A percentile compares a stretch with the other conserved stretches of the same genome.
phyloP scores from a whole-genome alignment of 1,140 invertebrate genomes.

The Riptortus pedestris region DNA sequence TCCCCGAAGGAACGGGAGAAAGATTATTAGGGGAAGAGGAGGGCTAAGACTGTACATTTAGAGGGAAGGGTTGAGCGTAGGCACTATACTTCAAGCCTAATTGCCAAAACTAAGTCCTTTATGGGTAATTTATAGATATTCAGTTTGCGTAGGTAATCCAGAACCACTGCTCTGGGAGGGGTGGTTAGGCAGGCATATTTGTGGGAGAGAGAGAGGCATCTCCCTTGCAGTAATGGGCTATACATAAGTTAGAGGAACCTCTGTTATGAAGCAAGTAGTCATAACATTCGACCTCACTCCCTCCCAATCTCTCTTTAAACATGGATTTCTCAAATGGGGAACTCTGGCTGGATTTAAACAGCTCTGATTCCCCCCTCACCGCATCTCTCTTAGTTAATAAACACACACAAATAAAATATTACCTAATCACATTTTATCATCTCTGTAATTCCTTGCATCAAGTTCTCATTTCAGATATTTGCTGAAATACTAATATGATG shows the following conservation, averaged over 20 bases:
- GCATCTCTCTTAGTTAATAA: no score
- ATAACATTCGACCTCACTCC: neutral
- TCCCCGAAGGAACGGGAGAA: neutral
- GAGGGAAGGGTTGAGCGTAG: neutral
- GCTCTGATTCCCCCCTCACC: no score
- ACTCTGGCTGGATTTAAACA: no score
- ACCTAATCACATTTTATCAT: no score
- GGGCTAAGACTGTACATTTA: no score
- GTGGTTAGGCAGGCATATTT: neutral
- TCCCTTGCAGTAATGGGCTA: constrained; percentile 6
- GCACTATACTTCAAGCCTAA: neutral
- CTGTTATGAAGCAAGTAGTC: constrained; percentile 7
- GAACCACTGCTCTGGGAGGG: neutral
- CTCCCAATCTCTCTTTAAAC: constrained; percentile 3
- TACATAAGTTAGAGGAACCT: constrained; percentile 14
- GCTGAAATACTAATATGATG: no score
- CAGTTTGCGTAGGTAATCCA: neutral
- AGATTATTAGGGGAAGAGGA: constrained; percentile 1
- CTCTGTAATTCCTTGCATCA: no score
- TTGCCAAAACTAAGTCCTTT: constrained; percentile 8
- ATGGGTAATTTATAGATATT: constrained; percentile 15
- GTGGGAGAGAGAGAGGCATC: neutral
- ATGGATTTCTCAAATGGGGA: no score
- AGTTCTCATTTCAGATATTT: no score
- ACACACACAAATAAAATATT: no score